Evolutionary conservation across 2,888 invertebrate genomes (phyloP).

Genomic region (Gonocerus acuteangulatus): DNA sequence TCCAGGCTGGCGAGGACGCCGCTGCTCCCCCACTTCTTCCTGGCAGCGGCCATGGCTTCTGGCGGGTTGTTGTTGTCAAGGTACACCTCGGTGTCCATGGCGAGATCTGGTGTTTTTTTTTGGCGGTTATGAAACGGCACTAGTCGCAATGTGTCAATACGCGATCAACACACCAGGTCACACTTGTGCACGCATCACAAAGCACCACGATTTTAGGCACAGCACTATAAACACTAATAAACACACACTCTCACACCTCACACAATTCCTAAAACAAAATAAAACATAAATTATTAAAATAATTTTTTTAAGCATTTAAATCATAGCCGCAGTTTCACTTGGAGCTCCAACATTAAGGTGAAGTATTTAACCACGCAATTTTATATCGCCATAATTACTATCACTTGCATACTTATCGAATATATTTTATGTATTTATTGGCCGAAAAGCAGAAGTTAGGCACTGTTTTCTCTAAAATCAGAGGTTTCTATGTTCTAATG

Average conservation of each 20-base stretch:
- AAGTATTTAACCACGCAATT: too few species aligned
- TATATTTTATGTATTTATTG: too few species aligned
- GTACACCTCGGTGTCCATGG: conserved; percentile 35
- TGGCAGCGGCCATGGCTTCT: conserved; percentile 22
- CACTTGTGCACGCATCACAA: conserved; percentile 24
- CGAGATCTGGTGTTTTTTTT: neutral
- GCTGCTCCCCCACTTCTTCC: conserved; percentile 38
- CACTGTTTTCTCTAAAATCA: too few species aligned
- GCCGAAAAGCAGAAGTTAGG: too few species aligned
- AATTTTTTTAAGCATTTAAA: neutral
- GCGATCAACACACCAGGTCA: neutral
- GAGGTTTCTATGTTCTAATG: too few species aligned
- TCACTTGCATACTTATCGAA: too few species aligned
- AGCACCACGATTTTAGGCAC: conserved; percentile 12
- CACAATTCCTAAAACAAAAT: conserved; percentile 25
- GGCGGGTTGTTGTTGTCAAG: conserved; percentile 36
- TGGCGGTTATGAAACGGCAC: too few species aligned
- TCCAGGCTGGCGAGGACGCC: conserved; percentile 32
- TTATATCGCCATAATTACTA: too few species aligned
- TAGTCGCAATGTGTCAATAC: too few species aligned
- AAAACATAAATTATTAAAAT: conserved; percentile 11
- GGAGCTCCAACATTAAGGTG: too few species aligned
- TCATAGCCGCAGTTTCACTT: conserved; percentile 1
- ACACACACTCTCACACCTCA: conserved; percentile 1
- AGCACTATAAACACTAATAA: conserved; percentile 2